Conservation (phyloP, 2,797 vertebrate species). For the Phrynocephalus forsythii region DNA sequence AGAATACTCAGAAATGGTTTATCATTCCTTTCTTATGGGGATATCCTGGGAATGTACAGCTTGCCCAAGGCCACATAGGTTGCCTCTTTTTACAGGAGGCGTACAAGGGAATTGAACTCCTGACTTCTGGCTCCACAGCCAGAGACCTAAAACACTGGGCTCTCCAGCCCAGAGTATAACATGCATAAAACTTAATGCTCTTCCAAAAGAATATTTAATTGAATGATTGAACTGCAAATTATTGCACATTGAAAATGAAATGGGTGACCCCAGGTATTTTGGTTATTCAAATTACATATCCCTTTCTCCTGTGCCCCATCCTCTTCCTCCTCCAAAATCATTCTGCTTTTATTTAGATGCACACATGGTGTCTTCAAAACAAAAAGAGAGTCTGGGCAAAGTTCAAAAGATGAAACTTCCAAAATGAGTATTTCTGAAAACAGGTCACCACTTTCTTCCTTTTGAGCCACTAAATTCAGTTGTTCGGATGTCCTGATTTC, state of each 20-base stretch:
- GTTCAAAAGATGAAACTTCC: constrained; percentile 36
- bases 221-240: not conserved
- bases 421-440: constrained; percentile 28
- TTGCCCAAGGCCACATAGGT: too few relatives aligned
- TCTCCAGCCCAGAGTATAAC: not conserved
- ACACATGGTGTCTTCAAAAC: not conserved
- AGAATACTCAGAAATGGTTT: too few relatives aligned
- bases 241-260: not conserved
- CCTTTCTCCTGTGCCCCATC: not conserved
- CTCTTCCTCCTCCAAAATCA: accelerated
- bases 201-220: not conserved
- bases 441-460: not conserved
- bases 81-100: too few relatives aligned
- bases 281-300: constrained; percentile 1
- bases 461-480: constrained; percentile 15
- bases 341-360: not conserved
- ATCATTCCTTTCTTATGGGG: too few relatives aligned
- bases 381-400: constrained; percentile 11
- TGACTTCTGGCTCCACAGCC: too few relatives aligned
- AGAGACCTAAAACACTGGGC: too few relatives aligned
- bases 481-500: constrained; percentile 16
- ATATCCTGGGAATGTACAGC: too few relatives aligned
- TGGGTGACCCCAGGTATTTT: too few relatives aligned
- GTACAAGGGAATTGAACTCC: too few relatives aligned
- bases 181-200: not conserved